phyloP scores from a whole-genome alignment of 2,797 vertebrate species.

The Syngnathus acus region DNA sequence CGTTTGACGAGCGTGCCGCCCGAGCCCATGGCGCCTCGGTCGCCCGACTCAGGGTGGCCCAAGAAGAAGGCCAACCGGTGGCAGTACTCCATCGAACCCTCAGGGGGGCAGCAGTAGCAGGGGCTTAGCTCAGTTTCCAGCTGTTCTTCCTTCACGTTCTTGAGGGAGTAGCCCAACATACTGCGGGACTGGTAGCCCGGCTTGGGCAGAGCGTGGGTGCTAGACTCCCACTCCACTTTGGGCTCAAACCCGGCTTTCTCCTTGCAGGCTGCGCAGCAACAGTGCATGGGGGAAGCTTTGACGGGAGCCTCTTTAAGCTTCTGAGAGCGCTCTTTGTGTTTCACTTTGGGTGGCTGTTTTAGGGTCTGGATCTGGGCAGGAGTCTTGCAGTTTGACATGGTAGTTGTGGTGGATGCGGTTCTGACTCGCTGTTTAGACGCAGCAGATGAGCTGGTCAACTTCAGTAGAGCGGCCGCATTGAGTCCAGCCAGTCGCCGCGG shows the following conservation, averaged over 20 bases:
- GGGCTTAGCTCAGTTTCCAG: constrained; percentile 72
- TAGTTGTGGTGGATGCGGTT: constrained; percentile 34
- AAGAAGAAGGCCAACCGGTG: constrained; percentile 88
- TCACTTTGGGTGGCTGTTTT: constrained; percentile 45
- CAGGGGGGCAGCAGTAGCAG: constrained; percentile 72
- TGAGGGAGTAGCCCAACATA: constrained; percentile 69
- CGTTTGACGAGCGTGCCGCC: constrained; percentile 80
- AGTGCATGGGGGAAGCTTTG: constrained; percentile 21
- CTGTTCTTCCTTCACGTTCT: constrained; percentile 73
- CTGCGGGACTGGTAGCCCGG: constrained; percentile 68
- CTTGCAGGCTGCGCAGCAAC: constrained; percentile 51
- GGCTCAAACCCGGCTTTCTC: constrained; percentile 61
- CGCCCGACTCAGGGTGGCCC: constrained; percentile 81
- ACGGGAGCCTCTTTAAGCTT: constrained; percentile 30
- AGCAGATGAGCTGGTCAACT: constrained; percentile 79
- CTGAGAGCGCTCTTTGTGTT: constrained; percentile 40
- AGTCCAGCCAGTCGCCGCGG: constrained; percentile 92
- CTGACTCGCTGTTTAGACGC: constrained; percentile 64
- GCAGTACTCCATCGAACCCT: constrained; percentile 78
- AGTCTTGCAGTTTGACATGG: constrained; percentile 50
- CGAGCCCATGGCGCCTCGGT: constrained; percentile 56
- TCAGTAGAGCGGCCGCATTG: constrained; percentile 90
- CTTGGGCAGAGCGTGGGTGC: constrained; percentile 58
- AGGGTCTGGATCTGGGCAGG: constrained; percentile 3
- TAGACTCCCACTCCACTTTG: constrained; percentile 61